Evolutionary conservation across 1,140 invertebrate species (phyloP), one percentile per base, ranked within the genome.

Genomic region (Drosophila parvula): DNA sequence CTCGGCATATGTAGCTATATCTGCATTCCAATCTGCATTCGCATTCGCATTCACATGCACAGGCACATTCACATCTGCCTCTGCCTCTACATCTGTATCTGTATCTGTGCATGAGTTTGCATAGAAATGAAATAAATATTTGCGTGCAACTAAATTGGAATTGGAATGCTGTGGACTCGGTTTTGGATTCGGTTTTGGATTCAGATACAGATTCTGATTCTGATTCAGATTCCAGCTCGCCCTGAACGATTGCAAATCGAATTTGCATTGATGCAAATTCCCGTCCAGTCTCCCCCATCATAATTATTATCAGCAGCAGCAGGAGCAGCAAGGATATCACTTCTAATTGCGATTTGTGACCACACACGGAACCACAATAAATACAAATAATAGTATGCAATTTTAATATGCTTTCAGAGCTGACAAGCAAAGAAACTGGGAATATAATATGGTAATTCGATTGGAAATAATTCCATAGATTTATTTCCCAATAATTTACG

Each of bases 41-140:
- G 10, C 43, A 43, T n/a, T 18, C 27, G 6, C 40, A 38, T 12
- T 11, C 41, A 18, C 6, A 7, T 56, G 10, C 44, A 22, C 22
- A 22, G 1, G 22, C 22, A 22, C 22, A 22, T 22, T 22, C 22
- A 22, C 22, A 75, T 77, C 47, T 44, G 56, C 16, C 45, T 70
- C 34, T 74, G 51, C 22, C 34, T 47, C n/a, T 47, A 43, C 30
- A 44, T 67, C 47, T 84, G 62, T 18, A 48, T 68, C 50, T 77
- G 80, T 60, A 47, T 71, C 67, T 79, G 65, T 70, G 81, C 79
- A 50, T 67, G 58, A 60, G 64, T 78, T 78, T 78, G 75, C 74
- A 78, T 83, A 78, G 53, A 88, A 83, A 86, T 86, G 83, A 86
- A 79, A 81, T 88, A 86, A 86, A 86, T 86, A 86, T 86, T 86